Evolutionary conservation across 2,888 invertebrate genomes (phyloP).

Genomic region (Myopa tessellatipennis): DNA sequence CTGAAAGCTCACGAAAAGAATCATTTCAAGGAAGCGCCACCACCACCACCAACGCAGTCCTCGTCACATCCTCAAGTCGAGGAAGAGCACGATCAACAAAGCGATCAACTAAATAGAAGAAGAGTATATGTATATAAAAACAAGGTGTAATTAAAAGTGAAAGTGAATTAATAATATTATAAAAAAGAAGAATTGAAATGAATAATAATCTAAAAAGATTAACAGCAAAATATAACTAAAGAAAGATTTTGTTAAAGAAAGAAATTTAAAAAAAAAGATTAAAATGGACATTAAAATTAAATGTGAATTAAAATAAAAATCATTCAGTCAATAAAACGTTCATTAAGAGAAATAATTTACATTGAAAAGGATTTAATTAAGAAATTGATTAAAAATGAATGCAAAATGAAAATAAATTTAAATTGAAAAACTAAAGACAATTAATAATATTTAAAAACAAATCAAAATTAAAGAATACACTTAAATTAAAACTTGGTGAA

Average conservation of each 20-base stretch:
- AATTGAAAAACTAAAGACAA: not conserved
- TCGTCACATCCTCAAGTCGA: not conserved
- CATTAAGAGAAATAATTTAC: not conserved
- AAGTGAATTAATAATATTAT: not conserved
- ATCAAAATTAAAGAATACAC: not conserved
- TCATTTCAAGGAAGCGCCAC: constrained; percentile 9
- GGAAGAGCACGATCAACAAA: not conserved
- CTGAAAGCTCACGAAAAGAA: constrained; percentile 71
- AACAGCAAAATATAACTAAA: no score
- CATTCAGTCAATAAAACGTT: no score
- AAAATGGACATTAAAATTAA: not conserved
- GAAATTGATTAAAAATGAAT: not conserved
- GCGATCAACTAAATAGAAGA: not conserved
- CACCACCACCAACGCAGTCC: not conserved
- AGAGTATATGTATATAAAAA: not conserved
- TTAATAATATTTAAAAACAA: not conserved
- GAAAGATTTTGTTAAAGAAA: no score
- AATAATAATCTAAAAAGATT: no score
- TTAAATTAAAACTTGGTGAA: no score
- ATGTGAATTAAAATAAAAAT: not conserved
- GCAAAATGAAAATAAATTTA: not conserved
- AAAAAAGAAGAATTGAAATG: no score
- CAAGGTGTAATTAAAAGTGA: not conserved
- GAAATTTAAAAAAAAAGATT: no score
- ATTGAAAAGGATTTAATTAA: not conserved